Evolutionary conservation across 1,140 invertebrate genomes (phyloP), one percentile per base, ranked within the genome.

Genomic region (Drosophila guanche): DNA sequence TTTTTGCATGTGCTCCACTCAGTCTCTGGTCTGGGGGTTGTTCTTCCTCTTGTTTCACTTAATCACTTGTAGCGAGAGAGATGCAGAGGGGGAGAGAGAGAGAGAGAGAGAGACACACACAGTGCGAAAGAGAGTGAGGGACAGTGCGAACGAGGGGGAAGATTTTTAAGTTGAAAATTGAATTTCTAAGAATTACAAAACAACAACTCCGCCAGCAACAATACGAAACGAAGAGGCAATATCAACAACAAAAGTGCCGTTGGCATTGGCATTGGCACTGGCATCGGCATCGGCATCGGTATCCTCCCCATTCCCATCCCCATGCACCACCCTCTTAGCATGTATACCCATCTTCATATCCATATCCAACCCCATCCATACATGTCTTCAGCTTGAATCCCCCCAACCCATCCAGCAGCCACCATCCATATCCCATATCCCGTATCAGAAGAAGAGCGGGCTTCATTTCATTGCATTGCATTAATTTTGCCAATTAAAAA

Each of bases 401-500:
- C 33, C 12, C 12, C 33, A 37, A 37, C 23, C 22, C 52, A 61
- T 53, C 33, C 56, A 51, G 20, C 47, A 65, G 50, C 43, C 33
- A 33, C 59, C 47, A 29, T 43, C 25, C 14, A 29, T 20, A 48
- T 40, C 12, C 12, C 37, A 54, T 54, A 54, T 53, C 52, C 33
- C 48, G 16, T 60, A 52, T 60, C 57, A 68, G 29, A 52, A 68
- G 29, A 52, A 22, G 14, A 61, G 51, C 68, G 70, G 69, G 83
- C 81, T 88, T 78, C 83, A 74, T 88, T 86, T 86, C 83, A 86
- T 88, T 86, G 78, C 83, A 88, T 86, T 86, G 83, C 83, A 86
- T 86, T 86, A 88, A 86, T 86, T 86, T 86, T 86, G 83, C 83
- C 83, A 86, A 86, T 86, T 86, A 88, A 86, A 86, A 86, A 86